These are phyloP conservation scores for Orgyia antiqua DNA, from an alignment of 2,888 invertebrate genomes.

Conservation along the genomic window DNA sequence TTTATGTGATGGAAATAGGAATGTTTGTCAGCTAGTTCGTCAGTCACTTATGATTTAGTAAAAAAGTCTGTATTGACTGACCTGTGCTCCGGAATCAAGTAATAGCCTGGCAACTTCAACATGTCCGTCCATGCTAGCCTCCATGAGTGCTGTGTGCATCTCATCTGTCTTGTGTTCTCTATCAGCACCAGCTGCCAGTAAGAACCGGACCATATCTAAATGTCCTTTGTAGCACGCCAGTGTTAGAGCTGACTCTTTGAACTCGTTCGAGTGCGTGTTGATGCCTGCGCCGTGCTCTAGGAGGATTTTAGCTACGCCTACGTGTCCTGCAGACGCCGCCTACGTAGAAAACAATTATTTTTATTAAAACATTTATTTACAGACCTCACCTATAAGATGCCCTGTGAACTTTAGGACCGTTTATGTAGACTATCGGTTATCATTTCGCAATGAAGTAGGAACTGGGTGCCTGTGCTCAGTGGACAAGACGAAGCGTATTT, in stretches of 20 bases:
- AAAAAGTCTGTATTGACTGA: no score
- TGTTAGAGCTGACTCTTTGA: slow-evolving; percentile 98
- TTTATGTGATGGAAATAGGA: no score
- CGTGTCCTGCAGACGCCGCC: slow-evolving; percentile 97
- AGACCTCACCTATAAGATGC: not conserved
- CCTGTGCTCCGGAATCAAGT: slow-evolving; percentile 97
- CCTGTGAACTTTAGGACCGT: no score
- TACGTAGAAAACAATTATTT: slow-evolving; percentile 18
- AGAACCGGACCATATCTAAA: slow-evolving; percentile 97
- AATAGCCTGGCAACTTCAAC: slow-evolving; percentile 97
- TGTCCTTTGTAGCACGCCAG: slow-evolving; percentile 97
- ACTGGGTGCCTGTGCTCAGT: no score
- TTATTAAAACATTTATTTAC: not conserved
- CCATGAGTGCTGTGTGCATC: slow-evolving; percentile 99
- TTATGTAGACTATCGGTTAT: no score
- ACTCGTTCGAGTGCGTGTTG: slow-evolving; percentile 99
- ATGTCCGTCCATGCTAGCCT: slow-evolving; percentile 99
- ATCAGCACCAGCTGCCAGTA: slow-evolving; percentile 97
- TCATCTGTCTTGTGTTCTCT: slow-evolving; percentile 99
- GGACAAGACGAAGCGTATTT: no score
- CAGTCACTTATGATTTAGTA: no score
- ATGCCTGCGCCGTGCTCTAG: slow-evolving; percentile 97
- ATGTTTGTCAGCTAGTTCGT: no score
- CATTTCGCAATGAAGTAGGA: no score
- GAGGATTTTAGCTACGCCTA: slow-evolving; percentile 93